A percentile compares a stretch with the other conserved stretches of the same genome.
phyloP scores from a whole-genome alignment of 2,113 vertebrate genomes.

The Cyprinodon brontotheroides region DNA sequence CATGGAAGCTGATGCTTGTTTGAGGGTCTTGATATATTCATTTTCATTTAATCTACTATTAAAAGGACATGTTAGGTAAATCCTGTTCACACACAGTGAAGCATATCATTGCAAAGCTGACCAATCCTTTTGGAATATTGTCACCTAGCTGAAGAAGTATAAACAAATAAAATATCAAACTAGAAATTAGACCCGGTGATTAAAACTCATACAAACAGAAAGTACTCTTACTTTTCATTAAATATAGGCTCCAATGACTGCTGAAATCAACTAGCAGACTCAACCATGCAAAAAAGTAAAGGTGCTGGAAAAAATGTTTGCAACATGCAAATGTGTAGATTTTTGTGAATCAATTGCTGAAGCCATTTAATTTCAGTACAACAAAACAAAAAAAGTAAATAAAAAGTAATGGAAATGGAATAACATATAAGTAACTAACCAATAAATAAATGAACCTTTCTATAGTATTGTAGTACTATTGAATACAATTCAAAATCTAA shows the following conservation, averaged over 20 bases:
- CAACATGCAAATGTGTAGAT: too few species aligned
- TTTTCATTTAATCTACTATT: conserved; percentile 35
- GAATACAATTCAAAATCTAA: too few species aligned
- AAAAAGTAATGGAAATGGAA: too few species aligned
- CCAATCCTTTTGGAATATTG: conserved; percentile 28
- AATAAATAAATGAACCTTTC: too few species aligned
- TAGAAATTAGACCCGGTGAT: background rate
- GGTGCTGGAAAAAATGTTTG: too few species aligned
- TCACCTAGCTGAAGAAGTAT: conserved; percentile 20
- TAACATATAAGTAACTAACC: too few species aligned
- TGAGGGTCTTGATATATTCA: conserved; percentile 33
- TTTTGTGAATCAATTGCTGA: too few species aligned
- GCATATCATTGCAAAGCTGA: background rate
- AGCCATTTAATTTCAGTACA: too few species aligned
- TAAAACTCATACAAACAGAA: conserved; percentile 1
- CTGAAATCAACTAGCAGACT: background rate
- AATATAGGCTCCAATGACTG: background rate
- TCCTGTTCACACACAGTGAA: conserved; percentile 30
- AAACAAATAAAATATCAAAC: conserved; percentile 7
- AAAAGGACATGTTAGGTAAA: conserved; percentile 29
- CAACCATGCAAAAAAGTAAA: too few species aligned
- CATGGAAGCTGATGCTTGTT: conserved; percentile 17
- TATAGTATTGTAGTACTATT: too few species aligned
- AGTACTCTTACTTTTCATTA: background rate
- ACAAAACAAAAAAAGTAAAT: too few species aligned